Evolutionary conservation across 2,888 invertebrate genomes (phyloP), one percentile per base, ranked within the genome.

Genomic region (Apamea sordens): DNA sequence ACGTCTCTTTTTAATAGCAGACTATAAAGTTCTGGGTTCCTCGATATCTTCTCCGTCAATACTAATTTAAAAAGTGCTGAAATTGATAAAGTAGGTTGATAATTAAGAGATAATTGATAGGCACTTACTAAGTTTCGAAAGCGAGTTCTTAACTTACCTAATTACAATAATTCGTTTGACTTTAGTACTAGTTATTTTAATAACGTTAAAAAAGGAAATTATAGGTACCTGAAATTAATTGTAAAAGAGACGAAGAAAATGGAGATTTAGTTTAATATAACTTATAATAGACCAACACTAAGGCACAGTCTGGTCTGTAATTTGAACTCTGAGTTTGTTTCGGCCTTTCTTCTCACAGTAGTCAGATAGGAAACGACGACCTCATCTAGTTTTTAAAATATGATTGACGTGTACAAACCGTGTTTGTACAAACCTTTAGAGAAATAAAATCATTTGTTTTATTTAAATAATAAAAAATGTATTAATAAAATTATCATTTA

Each of bases 71-170:
- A 61, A 61, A 61, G 2, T 77, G 28, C 41, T 28, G 24, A 32
- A 68, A 68, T 78, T 79, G 28, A 41, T 61, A 61, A 78, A 79
- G 67, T 68, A 41, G 47, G 6, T 8, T 32, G 67, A 67, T 79
- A 78, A 77, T 77, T 47, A 79, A 77, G 67, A 59, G 47, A 72
- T 64, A 44, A 56, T 65, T 65, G 47, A 32, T 18, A 56, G 53
- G 47, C 64, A 50, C 50, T 69, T 32, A 4, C 18, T 53, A 50
- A 69, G 50, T 80, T 80, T n/a, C 44, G 44, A 47, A 56, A 76
- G 41, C 36, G 24, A 79, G 56, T 28, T 41, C 21, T 53, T 64
- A 53, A 77, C 18, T 68, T 79, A 77, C 18, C 61, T 79, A 67
- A 77, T 78, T 78, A 59, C 32, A 47, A 67, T 78, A 61, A 79